Evolutionary conservation across 2,888 invertebrate genomes (phyloP), one percentile per base, ranked within the genome.

Genomic region (Ormyrus labotus): DNA sequence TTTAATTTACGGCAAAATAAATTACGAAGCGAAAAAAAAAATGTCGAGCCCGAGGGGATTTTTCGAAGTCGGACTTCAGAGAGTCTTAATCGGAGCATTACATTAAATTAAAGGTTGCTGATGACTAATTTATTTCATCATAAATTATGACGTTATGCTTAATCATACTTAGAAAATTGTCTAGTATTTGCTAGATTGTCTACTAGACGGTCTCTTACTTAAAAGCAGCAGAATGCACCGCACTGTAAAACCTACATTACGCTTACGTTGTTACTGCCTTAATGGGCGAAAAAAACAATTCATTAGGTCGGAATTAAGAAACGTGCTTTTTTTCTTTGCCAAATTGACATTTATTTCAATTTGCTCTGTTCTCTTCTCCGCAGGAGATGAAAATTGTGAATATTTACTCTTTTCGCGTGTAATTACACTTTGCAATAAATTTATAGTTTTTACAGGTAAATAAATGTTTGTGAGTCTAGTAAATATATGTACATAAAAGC

Each of bases 121-220:
- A 67, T 67, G 76, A 76, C 63, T 76, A 76, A 76, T 76, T 76
- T 76, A 65, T 76, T 76, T 76, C 76, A 19, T 76, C 68, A 76
- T 76, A 76, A 69, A 63, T 76, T 61, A 68, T 51, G 69, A 76
- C 69, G 76, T 69, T 63, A 61, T 68, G 53, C 76, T 76, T 69
- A 69, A 63, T 61, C 68, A 76, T 76, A 69, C 53, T 51, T 34
- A 69, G 69, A 55, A 65, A 65, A 55, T 69, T 75, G 61, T 68
- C 76, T 48, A 76, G 83, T 76, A 63, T 74, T 68, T 73, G 67
- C 55, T 68, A 79, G 78, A 84, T 86, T 85, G 83, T 72, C 83
- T 72, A 76, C 3, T 34, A 61, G 60, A 68, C 61, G 53, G 61
- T 68, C 9, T 47, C 68, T 19, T 45, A 51, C 51, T 5, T 34